Evolutionary conservation across 2,888 invertebrate genomes (phyloP).

Genomic region (Bibio marci): DNA sequence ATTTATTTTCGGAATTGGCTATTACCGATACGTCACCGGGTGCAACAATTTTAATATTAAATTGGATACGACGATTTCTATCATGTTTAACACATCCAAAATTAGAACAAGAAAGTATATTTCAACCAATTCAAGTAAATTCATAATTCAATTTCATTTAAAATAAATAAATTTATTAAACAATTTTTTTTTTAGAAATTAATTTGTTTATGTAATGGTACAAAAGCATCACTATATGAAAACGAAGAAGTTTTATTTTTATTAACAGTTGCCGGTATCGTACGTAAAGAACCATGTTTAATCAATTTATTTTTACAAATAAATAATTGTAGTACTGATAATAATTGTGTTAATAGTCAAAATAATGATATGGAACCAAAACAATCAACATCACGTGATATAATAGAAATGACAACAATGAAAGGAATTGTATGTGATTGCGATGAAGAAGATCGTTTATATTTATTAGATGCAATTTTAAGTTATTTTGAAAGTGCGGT

Average conservation of each 20-base stretch:
- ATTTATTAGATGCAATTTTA: conserved; percentile 41
- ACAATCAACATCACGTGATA: not conserved
- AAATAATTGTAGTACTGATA: not conserved
- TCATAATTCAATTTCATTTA: no score
- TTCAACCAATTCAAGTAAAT: conserved; percentile 39
- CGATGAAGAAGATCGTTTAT: conserved; percentile 36
- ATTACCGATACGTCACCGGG: conserved; percentile 56
- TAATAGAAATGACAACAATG: not conserved
- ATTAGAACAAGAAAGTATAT: conserved; percentile 47
- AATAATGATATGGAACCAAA: conserved; percentile 5
- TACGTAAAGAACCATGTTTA: conserved; percentile 49
- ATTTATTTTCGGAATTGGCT: conserved; percentile 41
- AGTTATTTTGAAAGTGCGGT: conserved; percentile 48
- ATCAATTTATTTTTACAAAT: conserved; percentile 39
- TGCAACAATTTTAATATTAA: conserved; percentile 44
- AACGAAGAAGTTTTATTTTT: conserved; percentile 56
- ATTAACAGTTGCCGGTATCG: conserved; percentile 46
- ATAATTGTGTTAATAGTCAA: conserved; percentile 1
- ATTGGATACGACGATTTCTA: conserved; percentile 43
- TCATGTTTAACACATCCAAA: conserved; percentile 44
- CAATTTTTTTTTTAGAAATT: conserved; percentile 43
- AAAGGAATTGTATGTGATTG: conserved; percentile 22
- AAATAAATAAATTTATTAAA: no score
- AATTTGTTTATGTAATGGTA: conserved; percentile 49
- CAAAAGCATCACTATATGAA: conserved; percentile 52